Evolutionary conservation across 2,888 invertebrate species (phyloP).

Genomic region (Formica aserva): DNA sequence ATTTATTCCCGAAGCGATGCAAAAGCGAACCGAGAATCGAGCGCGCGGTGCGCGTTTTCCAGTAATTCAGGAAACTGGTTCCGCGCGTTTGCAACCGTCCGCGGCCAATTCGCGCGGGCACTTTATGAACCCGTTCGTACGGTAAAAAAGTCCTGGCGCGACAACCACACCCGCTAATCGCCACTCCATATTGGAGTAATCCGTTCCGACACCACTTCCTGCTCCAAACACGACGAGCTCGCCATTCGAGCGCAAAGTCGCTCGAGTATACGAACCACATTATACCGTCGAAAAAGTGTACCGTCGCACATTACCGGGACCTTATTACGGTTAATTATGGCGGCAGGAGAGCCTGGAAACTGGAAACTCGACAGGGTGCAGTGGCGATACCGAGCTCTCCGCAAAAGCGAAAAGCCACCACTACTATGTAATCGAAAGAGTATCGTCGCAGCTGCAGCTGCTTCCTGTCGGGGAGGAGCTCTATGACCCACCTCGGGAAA

Average conservation of each 20-base stretch:
- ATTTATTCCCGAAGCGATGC: constrained; percentile 23
- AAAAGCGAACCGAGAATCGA: constrained; percentile 13
- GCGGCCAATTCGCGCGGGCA: constrained; percentile 26
- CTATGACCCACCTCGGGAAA: constrained; percentile 5
- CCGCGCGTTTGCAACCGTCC: constrained; percentile 7
- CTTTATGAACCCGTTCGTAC: constrained; percentile 40
- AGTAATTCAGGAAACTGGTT: constrained; percentile 50
- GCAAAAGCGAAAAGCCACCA: constrained; percentile 50
- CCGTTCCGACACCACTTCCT: constrained; percentile 61
- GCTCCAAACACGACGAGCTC: constrained; percentile 63
- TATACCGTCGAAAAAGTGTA: constrained; percentile 55
- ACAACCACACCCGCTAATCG: constrained; percentile 49
- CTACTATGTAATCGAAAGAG: constrained; percentile 75
- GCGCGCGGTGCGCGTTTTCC: constrained; percentile 21
- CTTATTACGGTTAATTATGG: constrained; percentile 74
- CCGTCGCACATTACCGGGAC: constrained; percentile 65
- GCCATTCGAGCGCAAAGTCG: constrained; percentile 58
- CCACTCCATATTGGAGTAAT: constrained; percentile 25
- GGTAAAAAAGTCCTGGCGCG: background rate
- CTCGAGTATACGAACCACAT: constrained; percentile 12
- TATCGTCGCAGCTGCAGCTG: constrained; percentile 78
- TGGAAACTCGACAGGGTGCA: constrained; percentile 62
- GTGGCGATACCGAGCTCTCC: background rate
- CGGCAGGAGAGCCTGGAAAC: constrained; percentile 67
- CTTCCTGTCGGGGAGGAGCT: constrained; percentile 78